phyloP scores from a whole-genome alignment of 2,113 vertebrate genomes.

The Grammomys surdaster region DNA sequence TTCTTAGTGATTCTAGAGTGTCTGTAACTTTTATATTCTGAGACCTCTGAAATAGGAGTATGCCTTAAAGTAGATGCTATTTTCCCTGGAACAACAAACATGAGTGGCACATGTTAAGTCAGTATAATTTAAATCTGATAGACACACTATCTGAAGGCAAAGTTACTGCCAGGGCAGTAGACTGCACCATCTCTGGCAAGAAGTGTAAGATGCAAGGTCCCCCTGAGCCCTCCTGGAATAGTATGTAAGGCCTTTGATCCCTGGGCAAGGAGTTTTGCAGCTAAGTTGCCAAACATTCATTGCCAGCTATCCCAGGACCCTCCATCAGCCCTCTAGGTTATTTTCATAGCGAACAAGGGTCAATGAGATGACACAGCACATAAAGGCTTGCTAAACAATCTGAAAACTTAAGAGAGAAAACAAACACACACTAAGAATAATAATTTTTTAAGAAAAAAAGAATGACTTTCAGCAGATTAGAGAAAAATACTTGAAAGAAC shows the following conservation, averaged over 20 bases:
- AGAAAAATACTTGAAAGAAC: slow-evolving; percentile 40
- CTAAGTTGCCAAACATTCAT: neutral
- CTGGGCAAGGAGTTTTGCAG: neutral
- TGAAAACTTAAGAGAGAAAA: neutral
- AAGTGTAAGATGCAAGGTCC: neutral
- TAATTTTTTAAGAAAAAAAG: neutral
- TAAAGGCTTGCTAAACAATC: neutral
- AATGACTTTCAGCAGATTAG: neutral
- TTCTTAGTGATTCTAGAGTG: neutral
- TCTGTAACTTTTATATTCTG: neutral
- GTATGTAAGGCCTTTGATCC: rapidly evolving
- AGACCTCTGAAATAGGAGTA: neutral
- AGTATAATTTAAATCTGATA: slow-evolving; percentile 3
- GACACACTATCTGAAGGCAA: slow-evolving; percentile 7
- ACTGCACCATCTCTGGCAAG: neutral
- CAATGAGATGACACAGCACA: neutral
- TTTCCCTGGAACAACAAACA: neutral
- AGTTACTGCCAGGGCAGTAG: neutral
- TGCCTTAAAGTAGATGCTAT: neutral
- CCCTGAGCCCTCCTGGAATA: neutral
- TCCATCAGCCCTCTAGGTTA: neutral
- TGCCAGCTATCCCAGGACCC: neutral
- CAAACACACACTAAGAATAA: neutral
- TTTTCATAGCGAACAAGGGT: neutral
- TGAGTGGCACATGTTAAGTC: neutral